Base-by-base conservation (phyloP, 2,113 vertebrate species). In the Progne subis region DNA sequence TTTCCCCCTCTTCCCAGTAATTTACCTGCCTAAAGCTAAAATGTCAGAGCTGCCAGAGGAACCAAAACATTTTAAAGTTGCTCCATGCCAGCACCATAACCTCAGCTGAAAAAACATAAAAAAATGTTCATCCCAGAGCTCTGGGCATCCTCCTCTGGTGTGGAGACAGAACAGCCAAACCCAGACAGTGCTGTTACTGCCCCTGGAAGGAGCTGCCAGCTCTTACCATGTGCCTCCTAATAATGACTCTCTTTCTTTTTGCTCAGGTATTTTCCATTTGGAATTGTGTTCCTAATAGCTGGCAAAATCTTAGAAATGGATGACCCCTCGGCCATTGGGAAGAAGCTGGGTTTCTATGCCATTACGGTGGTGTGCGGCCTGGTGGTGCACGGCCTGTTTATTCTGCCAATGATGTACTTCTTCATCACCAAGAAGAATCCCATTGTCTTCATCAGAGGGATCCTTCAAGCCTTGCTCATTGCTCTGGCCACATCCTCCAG, bases 241-340 rank as follows among this genome's bases (percentile, higher is more conserved):
- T 18, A 56, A 80, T 26, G 23, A 53, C 53, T 82, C 39, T 83
- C 67, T 56, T 41, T 88, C 31, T 56, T 60, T 95, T 72, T 53
- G 21, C 49, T 46, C 90, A 99, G 99, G 99, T 99, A 99, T 95
- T 99, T 99, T 87, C 99, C 99, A 24, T 99, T 99, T 12, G 99
- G 99, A 53, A 99, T 99, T 31, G 99, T 99, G 63, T 99, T 99
- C 96, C 98, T 99, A 96, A 99, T 99, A 28, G 99, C 99, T 3
- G 99, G 99, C n/a, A 99, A 99, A 97, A 99, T 99, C 97, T 93
- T 99, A 80, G 99, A 99, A 97, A 99, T 99, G 99, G 99, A 99
- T 9, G 99, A 99, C 95, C 99, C 99, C 17, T 98, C 99, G 1
- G 98, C 99, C 9, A 99, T 99, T 78, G 98, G 99, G 50, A 99